Evolutionary conservation across 2,113 vertebrate genomes (phyloP), one percentile per base, ranked within the genome.

Genomic region (Neodontobutis hainanensis): DNA sequence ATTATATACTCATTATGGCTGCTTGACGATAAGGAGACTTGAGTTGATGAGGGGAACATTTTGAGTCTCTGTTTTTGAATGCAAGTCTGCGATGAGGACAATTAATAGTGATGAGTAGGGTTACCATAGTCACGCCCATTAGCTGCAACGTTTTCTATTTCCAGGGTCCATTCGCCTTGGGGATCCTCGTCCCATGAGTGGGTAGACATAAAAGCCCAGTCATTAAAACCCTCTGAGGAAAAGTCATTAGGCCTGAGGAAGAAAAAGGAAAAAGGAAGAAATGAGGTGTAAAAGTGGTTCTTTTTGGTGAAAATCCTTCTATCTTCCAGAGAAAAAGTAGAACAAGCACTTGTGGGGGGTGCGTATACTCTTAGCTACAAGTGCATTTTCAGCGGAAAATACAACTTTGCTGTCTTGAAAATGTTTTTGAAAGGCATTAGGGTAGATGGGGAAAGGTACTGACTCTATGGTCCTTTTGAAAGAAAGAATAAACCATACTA

Each of bases 191-290:
- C 97, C 97, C 97, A 99, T 0, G 95, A 95, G 78, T 99, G 97
- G 0, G 96, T 98, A 0, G 94, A 96, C 97, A 99, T 99, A 75
- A 99, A 99, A 35, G 96, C 95, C 97, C 97, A 99, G 82, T 99
- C 96, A 0, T 92, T 96, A 80, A 99, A 99, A 42, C 97, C 97
- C 3, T 98, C 97, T 0, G 94, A 93, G 0, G 97, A 98, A 77
- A 93, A 96, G 91, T 99, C 97, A 0, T 96, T 95, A 5, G 95
- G 95, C 84, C 97, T 99, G 87, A 52, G 16, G 38, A 11, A 40
- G 49, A 0, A 61, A 45, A 11, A 40, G 49, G 0, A 61, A 45
- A 52, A 61, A 27, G 12, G 4, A 34, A 58, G 36, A 51, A 15
- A 15, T 0, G 7, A 36, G 8, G 34, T 51, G 1, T 1, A 51